Evolutionary conservation across 2,797 vertebrate species (phyloP).

Genomic region (Calcarius lapponicus): DNA sequence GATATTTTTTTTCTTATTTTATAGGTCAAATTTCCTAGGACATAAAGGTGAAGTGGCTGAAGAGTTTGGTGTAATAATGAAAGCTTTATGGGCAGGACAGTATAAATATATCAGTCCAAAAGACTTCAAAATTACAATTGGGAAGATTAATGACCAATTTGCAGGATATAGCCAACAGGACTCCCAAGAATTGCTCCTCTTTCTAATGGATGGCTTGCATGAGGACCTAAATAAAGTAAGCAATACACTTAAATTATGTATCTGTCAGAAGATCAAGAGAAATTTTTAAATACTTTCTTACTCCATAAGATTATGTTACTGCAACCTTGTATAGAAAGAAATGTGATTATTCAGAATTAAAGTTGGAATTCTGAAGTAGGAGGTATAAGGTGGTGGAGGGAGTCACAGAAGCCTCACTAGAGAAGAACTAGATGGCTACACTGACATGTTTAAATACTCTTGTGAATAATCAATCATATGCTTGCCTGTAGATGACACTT

Average conservation of each 20-base stretch:
- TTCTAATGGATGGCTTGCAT: slow-evolving; percentile 97
- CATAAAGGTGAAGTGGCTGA: slow-evolving; percentile 98
- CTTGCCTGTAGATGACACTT: slow-evolving; percentile 40
- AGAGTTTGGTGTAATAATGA: slow-evolving; percentile 97
- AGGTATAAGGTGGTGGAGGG: neutral
- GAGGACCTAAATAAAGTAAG: slow-evolving; percentile 98
- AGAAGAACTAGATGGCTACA: neutral
- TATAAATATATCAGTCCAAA: slow-evolving; percentile 94
- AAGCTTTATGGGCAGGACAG: slow-evolving; percentile 93
- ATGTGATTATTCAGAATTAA: neutral
- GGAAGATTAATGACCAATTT: slow-evolving; percentile 97
- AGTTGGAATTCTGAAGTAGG: neutral
- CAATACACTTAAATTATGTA: neutral
- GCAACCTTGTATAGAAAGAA: neutral
- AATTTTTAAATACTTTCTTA: neutral
- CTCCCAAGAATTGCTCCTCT: slow-evolving; percentile 96
- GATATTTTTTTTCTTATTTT: neutral
- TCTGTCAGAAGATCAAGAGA: neutral
- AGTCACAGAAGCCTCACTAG: neutral
- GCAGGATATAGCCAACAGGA: slow-evolving; percentile 93
- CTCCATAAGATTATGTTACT: neutral
- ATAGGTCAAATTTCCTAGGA: slow-evolving; percentile 91
- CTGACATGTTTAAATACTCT: slow-evolving; percentile 1
- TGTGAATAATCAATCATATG: neutral
- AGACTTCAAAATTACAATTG: slow-evolving; percentile 96